Evolutionary conservation across 1,140 invertebrate genomes (phyloP), one percentile per base, ranked within the genome.

Genomic region (Drosophila truncata): DNA sequence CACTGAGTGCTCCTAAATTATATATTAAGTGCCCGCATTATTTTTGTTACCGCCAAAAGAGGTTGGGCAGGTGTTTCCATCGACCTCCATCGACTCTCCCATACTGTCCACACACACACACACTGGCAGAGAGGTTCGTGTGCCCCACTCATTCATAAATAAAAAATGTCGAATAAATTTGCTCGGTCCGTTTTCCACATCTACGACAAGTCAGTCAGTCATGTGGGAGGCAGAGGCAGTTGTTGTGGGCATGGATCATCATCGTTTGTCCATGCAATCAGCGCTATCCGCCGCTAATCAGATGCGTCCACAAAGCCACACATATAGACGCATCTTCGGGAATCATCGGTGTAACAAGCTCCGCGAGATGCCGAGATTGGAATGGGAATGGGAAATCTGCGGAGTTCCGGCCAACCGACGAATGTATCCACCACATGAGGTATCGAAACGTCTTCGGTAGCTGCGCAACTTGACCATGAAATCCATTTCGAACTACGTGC

Each of bases 401-500:
- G 27, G 14, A 63, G 52, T n/a, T 63, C 18, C 33, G 29, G 27
- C 16, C 16, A 33, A 8, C 23, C 57, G 11, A 9, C 37, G 27
- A 20, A 64, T 29, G 13, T 42, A 33, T 18, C 27, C 42, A n/a
- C n/a, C n/a, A n/a, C n/a, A 59, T 52, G n/a, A n/a, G 25, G n/a
- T 23, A 67, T 67, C 52, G 25, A 54, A 62, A 52, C 37, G 31
- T 72, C 60, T 66, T 61, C 14, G 27, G 42, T 37, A 35, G 42
- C 58, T 71, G 41, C 60, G 67, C 58, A 72, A 79, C 61, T 73
- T 87, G 84, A 87, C 84, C 84, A 74, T 87, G 84, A 87, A 88
- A 85, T 85, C 77, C 55, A 85, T 81, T 85, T 85, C 50, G 47
- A 64, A 54, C 57, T 88, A 88, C 84, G 84, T 88, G 85, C 70